Evolutionary conservation across 1,140 invertebrate species (phyloP).

Genomic region (Heliconius melpomene): DNA sequence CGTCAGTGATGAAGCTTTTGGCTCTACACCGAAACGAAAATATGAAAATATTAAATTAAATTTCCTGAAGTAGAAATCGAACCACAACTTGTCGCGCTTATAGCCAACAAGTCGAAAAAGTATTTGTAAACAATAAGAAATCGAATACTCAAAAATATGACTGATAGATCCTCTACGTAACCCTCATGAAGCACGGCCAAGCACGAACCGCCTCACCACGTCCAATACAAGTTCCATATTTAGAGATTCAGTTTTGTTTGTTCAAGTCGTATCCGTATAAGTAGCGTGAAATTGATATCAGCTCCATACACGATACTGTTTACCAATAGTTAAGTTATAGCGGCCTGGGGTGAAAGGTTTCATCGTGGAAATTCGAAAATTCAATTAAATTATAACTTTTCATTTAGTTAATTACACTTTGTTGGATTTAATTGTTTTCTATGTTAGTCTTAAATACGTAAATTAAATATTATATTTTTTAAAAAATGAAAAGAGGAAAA

Average conservation of each 20-base stretch:
- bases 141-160: not conserved
- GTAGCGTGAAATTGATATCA: conserved; percentile 74
- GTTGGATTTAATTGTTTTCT: not conserved
- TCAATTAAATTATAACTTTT: not conserved
- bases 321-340: conserved; percentile 37
- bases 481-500: accelerated
- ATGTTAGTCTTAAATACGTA: not conserved
- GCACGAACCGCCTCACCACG: conserved; percentile 17
- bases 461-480: not conserved
- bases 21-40: too few species aligned
- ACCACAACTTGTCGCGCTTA: not conserved
- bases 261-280: conserved; percentile 58
- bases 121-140: not conserved
- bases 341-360: conserved; percentile 29
- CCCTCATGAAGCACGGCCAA: not conserved
- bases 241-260: conserved; percentile 50
- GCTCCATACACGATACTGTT: conserved; percentile 58
- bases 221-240: conserved; percentile 41
- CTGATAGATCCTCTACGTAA: not conserved
- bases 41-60: too few species aligned
- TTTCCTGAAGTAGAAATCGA: too few species aligned
- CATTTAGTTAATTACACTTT: not conserved
- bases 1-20: too few species aligned
- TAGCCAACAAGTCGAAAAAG: not conserved
- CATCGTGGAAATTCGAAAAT: not conserved